These are phyloP conservation scores for Drosophila kikkawai DNA, from an alignment of 1,140 invertebrate species.

Conservation along the genomic window DNA sequence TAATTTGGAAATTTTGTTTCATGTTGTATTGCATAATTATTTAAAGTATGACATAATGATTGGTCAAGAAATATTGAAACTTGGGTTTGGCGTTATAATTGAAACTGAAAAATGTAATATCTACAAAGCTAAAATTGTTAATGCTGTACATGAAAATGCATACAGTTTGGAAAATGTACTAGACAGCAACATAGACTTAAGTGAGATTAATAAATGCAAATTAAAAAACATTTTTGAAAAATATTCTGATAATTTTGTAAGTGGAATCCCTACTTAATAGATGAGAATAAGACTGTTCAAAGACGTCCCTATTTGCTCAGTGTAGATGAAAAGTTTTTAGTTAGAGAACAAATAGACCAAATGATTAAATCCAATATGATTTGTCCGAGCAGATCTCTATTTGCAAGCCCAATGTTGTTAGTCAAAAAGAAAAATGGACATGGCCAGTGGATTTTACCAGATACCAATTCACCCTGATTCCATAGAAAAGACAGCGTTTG, in stretches of 20 bases:
- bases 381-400: constrained; percentile 17
- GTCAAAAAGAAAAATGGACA: not conserved
- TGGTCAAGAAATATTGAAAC: too few relatives aligned
- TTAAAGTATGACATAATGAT: too few relatives aligned
- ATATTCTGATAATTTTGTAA: constrained; percentile 11
- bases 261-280: constrained; percentile 23
- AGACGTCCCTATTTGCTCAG: constrained; percentile 13
- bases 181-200: too few relatives aligned
- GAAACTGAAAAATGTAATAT: too few relatives aligned
- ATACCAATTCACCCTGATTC: too few relatives aligned
- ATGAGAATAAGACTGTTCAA: constrained; percentile 16
- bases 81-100: too few relatives aligned
- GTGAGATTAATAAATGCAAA: constrained; percentile 1
- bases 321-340: constrained; percentile 12
- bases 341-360: constrained; percentile 21
- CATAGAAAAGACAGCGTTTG: too few relatives aligned
- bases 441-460: not conserved
- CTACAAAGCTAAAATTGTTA: too few relatives aligned
- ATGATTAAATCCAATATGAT: constrained; percentile 19
- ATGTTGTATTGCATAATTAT: too few relatives aligned
- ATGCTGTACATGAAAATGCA: too few relatives aligned
- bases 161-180: too few relatives aligned
- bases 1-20: too few relatives aligned
- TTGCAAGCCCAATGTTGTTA: constrained; percentile 19
- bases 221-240: constrained; percentile 2